These are phyloP conservation scores for Osedax frankpressi DNA, from an alignment of 2,888 invertebrate genomes.

Conservation along the genomic window DNA sequence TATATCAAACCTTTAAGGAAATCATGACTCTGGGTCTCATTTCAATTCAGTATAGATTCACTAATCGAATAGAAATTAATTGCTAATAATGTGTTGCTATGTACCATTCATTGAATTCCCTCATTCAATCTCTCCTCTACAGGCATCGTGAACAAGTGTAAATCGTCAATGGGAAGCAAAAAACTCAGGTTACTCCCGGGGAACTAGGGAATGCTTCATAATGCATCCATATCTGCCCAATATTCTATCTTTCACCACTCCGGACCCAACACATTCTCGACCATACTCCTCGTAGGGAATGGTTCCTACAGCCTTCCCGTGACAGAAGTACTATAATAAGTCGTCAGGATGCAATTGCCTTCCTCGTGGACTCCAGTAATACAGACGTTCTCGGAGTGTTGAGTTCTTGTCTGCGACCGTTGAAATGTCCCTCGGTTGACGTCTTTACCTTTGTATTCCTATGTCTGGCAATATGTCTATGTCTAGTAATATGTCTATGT, in stretches of 20 bases:
- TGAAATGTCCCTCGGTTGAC: neutral
- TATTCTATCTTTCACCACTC: neutral
- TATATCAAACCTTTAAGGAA: too few species aligned
- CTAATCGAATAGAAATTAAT: too few species aligned
- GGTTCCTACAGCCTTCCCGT: slow-evolving; percentile 61
- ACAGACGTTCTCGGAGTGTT: slow-evolving; percentile 15
- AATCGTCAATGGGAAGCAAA: slow-evolving; percentile 57
- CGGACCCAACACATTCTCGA: neutral
- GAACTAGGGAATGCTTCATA: too few species aligned
- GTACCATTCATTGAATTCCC: too few species aligned
- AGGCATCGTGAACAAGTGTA: slow-evolving; percentile 58
- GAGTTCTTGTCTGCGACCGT: neutral
- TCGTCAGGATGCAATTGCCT: slow-evolving; percentile 60
- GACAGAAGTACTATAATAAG: slow-evolving; percentile 53
- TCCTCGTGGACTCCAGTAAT: slow-evolving; percentile 49
- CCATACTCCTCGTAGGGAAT: slow-evolving; percentile 26
- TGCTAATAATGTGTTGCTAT: too few species aligned
- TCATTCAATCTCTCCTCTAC: too few species aligned
- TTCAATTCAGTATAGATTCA: too few species aligned
- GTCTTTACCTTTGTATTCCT: too few species aligned
- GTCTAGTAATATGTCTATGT: too few species aligned
- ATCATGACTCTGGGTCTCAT: too few species aligned
- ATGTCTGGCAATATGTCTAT: too few species aligned
- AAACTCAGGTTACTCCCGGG: slow-evolving; percentile 59
- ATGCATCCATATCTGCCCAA: too few species aligned